phyloP scores from a whole-genome alignment of 2,888 invertebrate species.

The Gibbula magus region DNA sequence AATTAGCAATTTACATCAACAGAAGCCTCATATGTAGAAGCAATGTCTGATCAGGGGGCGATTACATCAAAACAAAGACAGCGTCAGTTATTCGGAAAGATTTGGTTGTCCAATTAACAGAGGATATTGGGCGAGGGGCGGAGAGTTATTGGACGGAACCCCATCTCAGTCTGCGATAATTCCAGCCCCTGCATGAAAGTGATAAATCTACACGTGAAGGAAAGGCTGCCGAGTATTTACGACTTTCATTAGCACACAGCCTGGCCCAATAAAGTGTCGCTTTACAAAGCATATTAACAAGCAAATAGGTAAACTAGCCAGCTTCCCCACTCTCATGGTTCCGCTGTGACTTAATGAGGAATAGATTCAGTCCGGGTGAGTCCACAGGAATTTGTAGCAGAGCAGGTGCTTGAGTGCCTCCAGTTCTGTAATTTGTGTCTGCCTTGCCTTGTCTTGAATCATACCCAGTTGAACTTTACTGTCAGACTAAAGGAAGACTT shows the following conservation, averaged over 20 bases:
- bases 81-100: not conserved
- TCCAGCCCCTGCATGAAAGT: constrained; percentile 4
- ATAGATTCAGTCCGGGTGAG: constrained; percentile 11
- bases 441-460: no score
- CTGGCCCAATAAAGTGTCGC: constrained; percentile 6
- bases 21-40: no score
- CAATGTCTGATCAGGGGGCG: not conserved
- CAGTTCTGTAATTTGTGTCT: no score
- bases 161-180: not conserved
- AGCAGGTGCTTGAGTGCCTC: constrained; percentile 16
- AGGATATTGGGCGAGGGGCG: not conserved
- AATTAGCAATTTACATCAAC: no score
- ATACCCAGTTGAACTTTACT: no score
- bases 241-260: not conserved
- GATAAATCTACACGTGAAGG: constrained; percentile 12
- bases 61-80: constrained; percentile 4
- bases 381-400: not conserved
- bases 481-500: no score
- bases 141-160: constrained; percentile 7
- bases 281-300: constrained; percentile 17
- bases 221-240: not conserved
- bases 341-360: constrained; percentile 6
- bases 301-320: constrained; percentile 16
- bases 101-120: not conserved
- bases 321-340: not conserved